A percentile compares a stretch with the other conserved stretches of the same genome.
These are phyloP conservation scores for Zosterops borbonicus DNA, from an alignment of 2,113 vertebrate species.

Conservation along the genomic window DNA sequence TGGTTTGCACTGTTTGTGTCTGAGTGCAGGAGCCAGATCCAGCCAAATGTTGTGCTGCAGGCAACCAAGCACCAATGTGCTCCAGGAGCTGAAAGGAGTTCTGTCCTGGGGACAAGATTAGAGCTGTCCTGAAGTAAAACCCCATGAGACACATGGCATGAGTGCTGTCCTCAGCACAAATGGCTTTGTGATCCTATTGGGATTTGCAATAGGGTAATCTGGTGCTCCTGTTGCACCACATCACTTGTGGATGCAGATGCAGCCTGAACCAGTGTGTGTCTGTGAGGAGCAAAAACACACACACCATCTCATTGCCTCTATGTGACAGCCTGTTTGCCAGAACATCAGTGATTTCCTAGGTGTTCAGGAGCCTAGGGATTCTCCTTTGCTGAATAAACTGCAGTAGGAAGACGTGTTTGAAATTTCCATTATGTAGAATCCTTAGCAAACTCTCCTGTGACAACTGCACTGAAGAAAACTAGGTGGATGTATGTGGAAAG, in stretches of 20 bases:
- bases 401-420: not conserved
- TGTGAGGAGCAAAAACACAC: not conserved
- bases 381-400: not conserved
- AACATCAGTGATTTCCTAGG: not conserved
- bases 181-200: not conserved
- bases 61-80: not conserved
- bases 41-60: not conserved
- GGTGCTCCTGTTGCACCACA: not conserved
- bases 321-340: not conserved
- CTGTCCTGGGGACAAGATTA: not conserved
- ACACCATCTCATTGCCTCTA: not conserved
- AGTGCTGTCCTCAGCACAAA: not conserved
- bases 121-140: not conserved
- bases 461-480: not conserved
- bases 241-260: not conserved
- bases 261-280: not conserved
- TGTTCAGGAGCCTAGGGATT: not conserved
- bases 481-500: not conserved
- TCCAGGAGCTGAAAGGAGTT: not conserved
- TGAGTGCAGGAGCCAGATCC: not conserved
- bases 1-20: not conserved
- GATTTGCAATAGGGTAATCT: not conserved
- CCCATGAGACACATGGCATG: rapidly evolving
- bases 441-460: not conserved
- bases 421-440: not conserved